Evolutionary conservation across 2,888 invertebrate species (phyloP).

Genomic region (Xanthia icteritia): DNA sequence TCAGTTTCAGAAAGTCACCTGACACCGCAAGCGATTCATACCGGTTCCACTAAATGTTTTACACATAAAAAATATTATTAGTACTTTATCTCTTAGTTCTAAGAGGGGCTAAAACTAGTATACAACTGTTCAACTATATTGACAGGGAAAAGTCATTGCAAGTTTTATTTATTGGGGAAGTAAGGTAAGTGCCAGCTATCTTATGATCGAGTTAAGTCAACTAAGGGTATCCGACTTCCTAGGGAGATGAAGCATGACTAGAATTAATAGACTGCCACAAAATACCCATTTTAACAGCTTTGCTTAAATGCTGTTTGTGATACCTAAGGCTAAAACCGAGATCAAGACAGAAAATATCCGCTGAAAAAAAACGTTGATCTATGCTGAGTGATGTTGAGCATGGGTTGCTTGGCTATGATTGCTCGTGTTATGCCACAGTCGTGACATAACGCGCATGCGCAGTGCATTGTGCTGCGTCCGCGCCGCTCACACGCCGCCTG

Average conservation of each 20-base stretch:
- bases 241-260: too few relatives aligned
- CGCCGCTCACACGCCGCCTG: constrained; percentile 66
- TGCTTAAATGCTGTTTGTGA: too few relatives aligned
- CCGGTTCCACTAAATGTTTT: not conserved
- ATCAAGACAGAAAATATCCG: too few relatives aligned
- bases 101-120: not conserved
- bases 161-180: too few relatives aligned
- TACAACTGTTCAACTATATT: not conserved
- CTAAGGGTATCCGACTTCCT: too few relatives aligned
- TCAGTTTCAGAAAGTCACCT: not conserved
- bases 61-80: not conserved
- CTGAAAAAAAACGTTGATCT: too few relatives aligned
- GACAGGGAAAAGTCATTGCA: too few relatives aligned
- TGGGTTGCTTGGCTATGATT: constrained; percentile 59
- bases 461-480: constrained; percentile 70
- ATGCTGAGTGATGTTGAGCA: constrained; percentile 54
- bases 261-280: too few relatives aligned
- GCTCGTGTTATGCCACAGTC: constrained; percentile 73
- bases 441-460: constrained; percentile 75
- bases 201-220: too few relatives aligned
- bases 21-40: not conserved
- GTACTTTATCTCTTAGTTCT: not conserved
- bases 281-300: too few relatives aligned
- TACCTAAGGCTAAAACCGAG: too few relatives aligned
- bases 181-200: too few relatives aligned